Conservation (phyloP, 2,797 vertebrate species). For the Sebastes diaconus region DNA sequence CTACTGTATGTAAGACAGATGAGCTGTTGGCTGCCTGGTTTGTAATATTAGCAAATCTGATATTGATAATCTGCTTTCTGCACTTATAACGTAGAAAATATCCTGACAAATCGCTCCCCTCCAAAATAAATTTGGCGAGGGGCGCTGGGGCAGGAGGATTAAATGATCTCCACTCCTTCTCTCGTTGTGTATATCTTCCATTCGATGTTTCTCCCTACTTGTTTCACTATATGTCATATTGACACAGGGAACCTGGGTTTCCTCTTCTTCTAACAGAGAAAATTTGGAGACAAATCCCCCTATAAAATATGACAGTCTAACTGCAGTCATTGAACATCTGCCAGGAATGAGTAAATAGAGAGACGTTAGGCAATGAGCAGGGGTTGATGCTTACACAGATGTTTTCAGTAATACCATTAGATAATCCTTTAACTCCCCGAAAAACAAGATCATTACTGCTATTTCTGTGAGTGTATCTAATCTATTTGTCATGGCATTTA, state of each 20-base stretch:
- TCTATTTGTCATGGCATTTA: conserved; percentile 71
- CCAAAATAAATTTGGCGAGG: conserved; percentile 55
- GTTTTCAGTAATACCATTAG: conserved; percentile 78
- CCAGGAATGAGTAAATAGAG: conserved; percentile 52
- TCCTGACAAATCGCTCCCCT: conserved; percentile 41
- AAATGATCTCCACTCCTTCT: conserved; percentile 40
- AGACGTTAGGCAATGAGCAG: conserved; percentile 21
- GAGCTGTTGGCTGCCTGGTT: conserved; percentile 43
- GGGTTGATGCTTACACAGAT: conserved; percentile 74
- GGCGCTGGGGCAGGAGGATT: conserved; percentile 44
- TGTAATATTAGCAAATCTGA: conserved; percentile 71
- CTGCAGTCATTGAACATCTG: conserved; percentile 55
- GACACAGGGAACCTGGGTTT: conserved; percentile 8
- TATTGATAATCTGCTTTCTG: conserved; percentile 74
- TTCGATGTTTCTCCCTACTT: not conserved
- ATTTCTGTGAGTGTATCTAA: conserved; percentile 69
- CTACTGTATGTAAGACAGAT: conserved; percentile 27
- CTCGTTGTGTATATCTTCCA: conserved; percentile 6
- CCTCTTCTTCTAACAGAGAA: conserved; percentile 8
- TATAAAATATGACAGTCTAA: conserved; percentile 46
- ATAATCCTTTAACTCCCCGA: conserved; percentile 79
- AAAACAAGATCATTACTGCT: conserved; percentile 80
- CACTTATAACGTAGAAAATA: conserved; percentile 49
- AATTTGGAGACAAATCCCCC: not conserved
- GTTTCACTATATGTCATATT: conserved; percentile 22